Evolutionary conservation across 2,797 vertebrate genomes (phyloP).

Genomic region (Phrynocephalus guinanensis): DNA sequence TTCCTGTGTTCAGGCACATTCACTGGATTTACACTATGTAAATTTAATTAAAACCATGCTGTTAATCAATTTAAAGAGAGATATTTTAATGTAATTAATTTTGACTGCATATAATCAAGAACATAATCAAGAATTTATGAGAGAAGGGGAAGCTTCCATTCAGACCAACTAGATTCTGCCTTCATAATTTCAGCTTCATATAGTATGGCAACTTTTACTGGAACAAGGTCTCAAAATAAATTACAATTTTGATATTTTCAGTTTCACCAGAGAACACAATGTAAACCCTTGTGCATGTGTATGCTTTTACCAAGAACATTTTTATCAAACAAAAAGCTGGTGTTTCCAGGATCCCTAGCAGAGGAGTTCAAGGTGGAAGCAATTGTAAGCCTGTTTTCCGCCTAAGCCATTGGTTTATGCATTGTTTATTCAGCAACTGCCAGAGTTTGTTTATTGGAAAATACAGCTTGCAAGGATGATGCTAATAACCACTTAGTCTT

Average conservation of each 20-base stretch:
- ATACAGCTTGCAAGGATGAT: constrained; percentile 9
- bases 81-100: neutral
- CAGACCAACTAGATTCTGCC: neutral
- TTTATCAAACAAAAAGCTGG: constrained; percentile 13
- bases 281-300: neutral
- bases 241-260: neutral
- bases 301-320: neutral
- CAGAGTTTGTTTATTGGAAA: constrained; percentile 3
- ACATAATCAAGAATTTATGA: neutral
- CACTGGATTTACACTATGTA: neutral
- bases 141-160: neutral
- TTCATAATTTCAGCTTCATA: neutral
- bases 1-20: neutral
- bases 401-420: neutral
- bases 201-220: constrained; percentile 4
- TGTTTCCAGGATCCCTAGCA: neutral
- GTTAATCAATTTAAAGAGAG: neutral
- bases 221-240: neutral
- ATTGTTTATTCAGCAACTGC: constrained; percentile 40
- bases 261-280: neutral
- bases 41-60: neutral
- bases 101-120: neutral
- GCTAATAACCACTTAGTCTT: neutral
- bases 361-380: constrained; percentile 6
- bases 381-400: constrained; percentile 24